phyloP scores from a whole-genome alignment of 2,888 invertebrate genomes.

The Lottia gigantea region DNA sequence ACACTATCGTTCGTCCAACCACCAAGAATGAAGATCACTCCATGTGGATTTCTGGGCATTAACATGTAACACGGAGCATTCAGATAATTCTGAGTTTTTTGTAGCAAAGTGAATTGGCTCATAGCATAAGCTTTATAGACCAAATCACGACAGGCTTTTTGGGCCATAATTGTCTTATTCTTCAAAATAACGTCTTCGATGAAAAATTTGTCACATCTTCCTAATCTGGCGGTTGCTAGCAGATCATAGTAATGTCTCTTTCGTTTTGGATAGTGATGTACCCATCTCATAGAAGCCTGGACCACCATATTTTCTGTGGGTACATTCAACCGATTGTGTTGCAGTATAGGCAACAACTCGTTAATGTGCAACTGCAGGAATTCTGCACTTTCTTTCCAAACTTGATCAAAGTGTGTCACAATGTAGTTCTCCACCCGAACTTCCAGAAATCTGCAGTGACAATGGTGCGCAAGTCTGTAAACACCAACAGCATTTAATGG shows the following conservation, averaged over 20 bases:
- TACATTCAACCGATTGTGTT: constrained; percentile 80
- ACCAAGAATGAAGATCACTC: constrained; percentile 86
- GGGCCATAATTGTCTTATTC: constrained; percentile 25
- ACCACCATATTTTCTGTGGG: constrained; percentile 73
- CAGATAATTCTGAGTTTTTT: neutral
- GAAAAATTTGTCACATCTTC: constrained; percentile 35
- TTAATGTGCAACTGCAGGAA: constrained; percentile 70
- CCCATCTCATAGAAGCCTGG: constrained; percentile 64
- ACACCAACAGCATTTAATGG: constrained; percentile 86
- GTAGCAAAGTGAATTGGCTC: constrained; percentile 7
- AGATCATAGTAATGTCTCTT: constrained; percentile 78
- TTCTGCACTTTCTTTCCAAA: constrained; percentile 47
- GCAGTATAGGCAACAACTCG: constrained; percentile 38
- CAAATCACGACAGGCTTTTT: constrained; percentile 26
- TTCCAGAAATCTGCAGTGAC: constrained; percentile 79
- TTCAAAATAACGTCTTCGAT: constrained; percentile 26
- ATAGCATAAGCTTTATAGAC: constrained; percentile 18
- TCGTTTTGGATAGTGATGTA: constrained; percentile 78
- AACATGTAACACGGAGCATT: constrained; percentile 25
- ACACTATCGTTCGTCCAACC: constrained; percentile 82
- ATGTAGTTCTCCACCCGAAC: constrained; percentile 79
- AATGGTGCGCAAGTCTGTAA: constrained; percentile 83
- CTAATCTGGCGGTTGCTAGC: constrained; percentile 47
- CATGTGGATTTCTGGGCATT: constrained; percentile 82
- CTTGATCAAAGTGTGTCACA: constrained; percentile 68